Percentiles rank a stretch among this genome's conserved stretches.
Evolutionary conservation across 2,888 invertebrate genomes (phyloP).

Genomic region (Calliopum simillimum): DNA sequence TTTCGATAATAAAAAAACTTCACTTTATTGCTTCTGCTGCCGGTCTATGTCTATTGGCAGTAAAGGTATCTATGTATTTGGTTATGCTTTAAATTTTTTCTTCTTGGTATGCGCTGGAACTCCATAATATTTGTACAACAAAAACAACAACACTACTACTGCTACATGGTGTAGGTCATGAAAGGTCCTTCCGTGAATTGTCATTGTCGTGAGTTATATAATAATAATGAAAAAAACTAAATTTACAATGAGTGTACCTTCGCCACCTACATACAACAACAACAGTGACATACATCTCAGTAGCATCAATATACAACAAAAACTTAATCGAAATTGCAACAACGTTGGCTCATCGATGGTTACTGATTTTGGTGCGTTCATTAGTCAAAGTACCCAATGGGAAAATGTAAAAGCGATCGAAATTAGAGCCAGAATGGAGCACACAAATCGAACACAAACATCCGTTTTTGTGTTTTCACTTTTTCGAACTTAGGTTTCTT

Average conservation of each 20-base stretch:
- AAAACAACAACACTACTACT: slow-evolving; percentile 29
- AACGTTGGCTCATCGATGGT: not conserved
- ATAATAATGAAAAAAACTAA: slow-evolving; percentile 16
- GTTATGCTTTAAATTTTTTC: slow-evolving; percentile 19
- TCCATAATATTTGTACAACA: slow-evolving; percentile 13
- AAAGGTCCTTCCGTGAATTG: slow-evolving; percentile 53
- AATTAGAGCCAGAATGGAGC: too few relatives aligned
- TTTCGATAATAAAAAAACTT: slow-evolving; percentile 28
- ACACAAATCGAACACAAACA: too few relatives aligned
- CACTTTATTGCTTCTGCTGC: not conserved
- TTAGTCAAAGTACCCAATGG: too few relatives aligned
- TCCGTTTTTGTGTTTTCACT: too few relatives aligned
- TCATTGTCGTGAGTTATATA: slow-evolving; percentile 51
- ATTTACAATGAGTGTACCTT: slow-evolving; percentile 1
- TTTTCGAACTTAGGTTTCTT: too few relatives aligned
- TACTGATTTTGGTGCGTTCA: not conserved
- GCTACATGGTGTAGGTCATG: slow-evolving; percentile 46
- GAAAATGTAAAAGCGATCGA: too few relatives aligned
- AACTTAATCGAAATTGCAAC: not conserved
- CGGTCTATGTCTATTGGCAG: not conserved
- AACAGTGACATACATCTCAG: not conserved
- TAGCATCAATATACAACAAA: too few relatives aligned
- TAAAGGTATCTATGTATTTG: not conserved
- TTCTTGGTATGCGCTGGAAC: slow-evolving; percentile 12
- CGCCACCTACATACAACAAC: slow-evolving; percentile 1